These are phyloP conservation scores for Hippolais icterina DNA, from an alignment of 2,113 vertebrate genomes.

Conservation along the genomic window DNA sequence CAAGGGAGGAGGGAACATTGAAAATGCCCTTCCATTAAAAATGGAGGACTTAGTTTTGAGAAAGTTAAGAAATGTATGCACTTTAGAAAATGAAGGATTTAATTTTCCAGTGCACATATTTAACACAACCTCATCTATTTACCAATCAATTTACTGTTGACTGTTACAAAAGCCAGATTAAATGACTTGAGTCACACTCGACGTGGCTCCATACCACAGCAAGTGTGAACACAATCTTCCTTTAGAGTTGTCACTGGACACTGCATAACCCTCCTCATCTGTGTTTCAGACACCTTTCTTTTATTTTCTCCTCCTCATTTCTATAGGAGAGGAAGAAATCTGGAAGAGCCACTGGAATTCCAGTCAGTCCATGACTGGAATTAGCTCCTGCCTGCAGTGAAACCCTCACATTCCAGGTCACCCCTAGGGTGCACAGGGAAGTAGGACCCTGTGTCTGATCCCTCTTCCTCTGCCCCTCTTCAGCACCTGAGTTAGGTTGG, in stretches of 20 bases:
- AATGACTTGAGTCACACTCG: accelerated
- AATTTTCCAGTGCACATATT: neutral
- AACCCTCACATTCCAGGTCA: neutral
- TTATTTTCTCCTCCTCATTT: neutral
- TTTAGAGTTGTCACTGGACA: neutral
- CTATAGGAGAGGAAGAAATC: accelerated
- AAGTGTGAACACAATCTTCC: neutral
- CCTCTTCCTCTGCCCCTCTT: neutral
- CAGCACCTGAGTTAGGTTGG: neutral
- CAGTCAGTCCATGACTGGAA: accelerated
- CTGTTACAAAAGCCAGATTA: neutral
- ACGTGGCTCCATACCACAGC: neutral
- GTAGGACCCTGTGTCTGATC: accelerated
- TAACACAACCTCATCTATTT: neutral
- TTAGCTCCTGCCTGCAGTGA: neutral
- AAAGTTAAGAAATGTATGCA: neutral
- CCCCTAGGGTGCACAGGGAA: neutral
- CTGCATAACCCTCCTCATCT: neutral
- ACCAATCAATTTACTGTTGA: neutral
- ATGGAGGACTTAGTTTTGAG: neutral
- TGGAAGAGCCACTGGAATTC: neutral
- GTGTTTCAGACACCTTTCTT: neutral
- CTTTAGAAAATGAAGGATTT: neutral
- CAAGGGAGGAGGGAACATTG: neutral
- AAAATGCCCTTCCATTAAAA: neutral